phyloP scores from a whole-genome alignment of 1,140 invertebrate genomes.

The Paraescarpia echinospica region DNA sequence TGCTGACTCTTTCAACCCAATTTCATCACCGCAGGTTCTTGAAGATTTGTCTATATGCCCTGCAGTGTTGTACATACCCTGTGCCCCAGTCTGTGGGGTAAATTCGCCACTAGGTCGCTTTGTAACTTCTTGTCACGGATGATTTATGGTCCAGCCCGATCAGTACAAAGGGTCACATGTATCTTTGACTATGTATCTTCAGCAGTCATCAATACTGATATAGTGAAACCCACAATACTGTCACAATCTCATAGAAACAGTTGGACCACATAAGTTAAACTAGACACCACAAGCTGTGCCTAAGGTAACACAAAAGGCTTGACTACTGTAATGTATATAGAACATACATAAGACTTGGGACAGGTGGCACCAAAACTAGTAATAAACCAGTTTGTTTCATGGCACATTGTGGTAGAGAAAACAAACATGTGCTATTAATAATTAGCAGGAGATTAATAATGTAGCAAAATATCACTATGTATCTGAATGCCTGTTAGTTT shows the following conservation, averaged over 20 bases:
- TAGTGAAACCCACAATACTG: neutral
- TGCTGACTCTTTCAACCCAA: neutral
- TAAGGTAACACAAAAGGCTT: neutral
- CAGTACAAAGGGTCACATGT: neutral
- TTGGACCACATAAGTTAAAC: neutral
- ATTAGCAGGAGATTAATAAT: neutral
- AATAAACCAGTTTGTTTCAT: neutral
- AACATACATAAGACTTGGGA: neutral
- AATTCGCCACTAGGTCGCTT: neutral
- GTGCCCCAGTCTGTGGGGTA: neutral
- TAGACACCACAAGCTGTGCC: neutral
- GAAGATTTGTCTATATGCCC: neutral
- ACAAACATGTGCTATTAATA: no score
- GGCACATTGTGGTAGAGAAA: neutral
- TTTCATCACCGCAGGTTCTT: no score
- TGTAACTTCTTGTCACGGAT: neutral
- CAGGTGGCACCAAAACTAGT: neutral
- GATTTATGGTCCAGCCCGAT: neutral
- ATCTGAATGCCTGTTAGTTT: neutral
- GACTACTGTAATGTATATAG: neutral
- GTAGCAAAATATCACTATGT: neutral
- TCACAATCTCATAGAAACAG: neutral
- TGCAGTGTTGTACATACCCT: neutral
- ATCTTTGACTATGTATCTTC: neutral
- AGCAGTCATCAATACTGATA: neutral